Evolutionary conservation across 2,797 vertebrate genomes (phyloP), one percentile per base, ranked within the genome.

Genomic region (Myripristis jacobus): DNA sequence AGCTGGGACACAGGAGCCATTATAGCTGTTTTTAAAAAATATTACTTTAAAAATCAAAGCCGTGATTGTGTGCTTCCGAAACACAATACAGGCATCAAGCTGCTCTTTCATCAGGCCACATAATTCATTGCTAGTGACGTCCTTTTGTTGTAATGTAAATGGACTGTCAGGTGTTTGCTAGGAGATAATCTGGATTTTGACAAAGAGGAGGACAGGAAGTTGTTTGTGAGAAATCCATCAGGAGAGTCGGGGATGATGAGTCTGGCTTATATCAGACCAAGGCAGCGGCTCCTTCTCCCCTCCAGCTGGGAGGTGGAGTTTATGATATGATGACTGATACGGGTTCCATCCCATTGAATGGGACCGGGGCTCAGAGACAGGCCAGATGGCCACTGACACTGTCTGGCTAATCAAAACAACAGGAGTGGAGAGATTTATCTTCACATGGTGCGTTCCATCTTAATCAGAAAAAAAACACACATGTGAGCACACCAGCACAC

Each of bases 331-430:
- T 68, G 83, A 82, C 74, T 27, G 81, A 86, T 80, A 2, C 24
- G 0, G 10, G n/a, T 56, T 70, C 66, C 36, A 60, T 25, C 58
- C 61, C 38, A 3, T 29, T 25, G 27, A 46, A 44, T 60, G 61
- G 73, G 25, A 9, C 25, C 19, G 24, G 13, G 24, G 36, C n/a
- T 12, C 70, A 55, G 65, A 71, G 59, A 13, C 7, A 13, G 62
- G 64, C 48, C 80, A 83, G 82, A 86, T 81, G 86, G 79, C 75
- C 51, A 1, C 75, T 36, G 73, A 79, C 76, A 22, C 34, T 0
- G 53, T 10, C 46, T 8, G 25, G 8, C 60, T 54, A 34, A 73
- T 78, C 70, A 60, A 43, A 70, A 44, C 56, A 57, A 69, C 63
- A 52, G 34, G 0, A 55, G 70, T 6, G 50, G 58, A 66, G 69